Base-by-base conservation (phyloP, 1,140 invertebrate genomes). In the Heliconius melpomene region DNA sequence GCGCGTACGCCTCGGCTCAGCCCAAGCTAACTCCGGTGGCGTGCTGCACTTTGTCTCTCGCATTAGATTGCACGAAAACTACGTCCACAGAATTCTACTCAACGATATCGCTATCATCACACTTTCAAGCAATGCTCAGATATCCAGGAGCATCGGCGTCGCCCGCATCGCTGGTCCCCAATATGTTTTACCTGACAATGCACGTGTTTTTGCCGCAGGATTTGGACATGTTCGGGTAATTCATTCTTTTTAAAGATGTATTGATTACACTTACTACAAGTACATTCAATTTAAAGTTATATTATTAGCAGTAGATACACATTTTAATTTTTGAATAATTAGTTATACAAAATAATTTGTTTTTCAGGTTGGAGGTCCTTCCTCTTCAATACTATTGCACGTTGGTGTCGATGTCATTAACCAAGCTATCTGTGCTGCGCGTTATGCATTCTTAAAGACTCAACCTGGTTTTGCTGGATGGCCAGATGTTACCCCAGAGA, bases 61-160 rank as follows among this genome's bases (percentile, higher is more conserved):
- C 20, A 87, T 95, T 78, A 84, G 91, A 20, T 78, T 91, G 5
- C 96, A 96, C 85, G 81, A 87, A 0, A 60, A 90, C 5, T 97
- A 95, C 85, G 82, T 89, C 26, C 60, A 72, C 38, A 84, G 82
- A 2, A 95, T 91, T 3, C 94, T 95, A 9, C 90, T 95, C 73
- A 95, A 96, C 79, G 96, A 97, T 77, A 95, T 97, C 11, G 96
- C 95, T 0, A 80, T 97, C 20, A 72, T 90, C 38, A 95, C 79
- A 74, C 89, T 95, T 2, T 46, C 88, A 2, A 75, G 71, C 0
- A 60, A 87, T 1, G 85, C 92, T 6, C 78, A 84, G 23, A 85
- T 92, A 1, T 86, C 83, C 0, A 60, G 81, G 54, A 72, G 40
- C 9, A 80, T 88, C 1, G 75, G 87, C 1, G 52, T 85, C 16